These are phyloP conservation scores for human DNA, from an alignment of 2,113 vertebrate genomes.

Conservation along the genomic window GRCh38 chr9:84674501-84675000, in stretches of 20 bases:
- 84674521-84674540: constrained; percentile 51
- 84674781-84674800: constrained; percentile 41
- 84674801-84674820: constrained; percentile 45
- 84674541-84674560: constrained; percentile 61
- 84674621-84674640: constrained; percentile 80
- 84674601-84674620: constrained; percentile 78
- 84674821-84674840: constrained; percentile 39
- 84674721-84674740: constrained; percentile 51
- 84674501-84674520: constrained; percentile 39
- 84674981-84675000: constrained; percentile 55
- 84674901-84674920: constrained; percentile 57
- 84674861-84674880: background rate
- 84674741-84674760: constrained; percentile 46
- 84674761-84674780: constrained; percentile 32
- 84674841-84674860: background rate
- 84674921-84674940: constrained; percentile 61
- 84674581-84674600: constrained; percentile 71
- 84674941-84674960: constrained; percentile 77
- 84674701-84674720: constrained; percentile 70
- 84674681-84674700: constrained; percentile 83
- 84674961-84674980: constrained; percentile 68
- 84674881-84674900: background rate
- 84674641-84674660: constrained; percentile 83
- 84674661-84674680: constrained; percentile 80
- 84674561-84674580: constrained; percentile 65